Evolutionary conservation across 1,140 invertebrate species (phyloP).

Genomic region (Zaprionus gabonicus): DNA sequence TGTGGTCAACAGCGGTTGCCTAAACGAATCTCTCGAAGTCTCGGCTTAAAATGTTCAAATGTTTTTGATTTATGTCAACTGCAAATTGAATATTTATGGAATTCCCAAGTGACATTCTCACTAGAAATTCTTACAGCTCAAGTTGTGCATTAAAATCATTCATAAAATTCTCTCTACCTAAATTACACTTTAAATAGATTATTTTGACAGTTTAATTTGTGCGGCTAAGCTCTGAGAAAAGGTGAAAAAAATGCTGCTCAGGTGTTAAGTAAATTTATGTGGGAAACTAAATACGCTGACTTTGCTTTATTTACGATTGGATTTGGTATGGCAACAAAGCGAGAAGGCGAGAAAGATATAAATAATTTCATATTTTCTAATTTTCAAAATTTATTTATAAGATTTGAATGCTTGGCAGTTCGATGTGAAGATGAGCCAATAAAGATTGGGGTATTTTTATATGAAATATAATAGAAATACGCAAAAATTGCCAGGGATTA

Average conservation of each 20-base stretch:
- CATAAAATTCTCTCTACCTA: neutral
- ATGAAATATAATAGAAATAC: too few species aligned
- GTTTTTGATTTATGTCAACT: conserved; percentile 10
- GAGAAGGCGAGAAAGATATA: neutral
- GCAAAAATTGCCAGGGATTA: too few species aligned
- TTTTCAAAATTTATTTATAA: neutral
- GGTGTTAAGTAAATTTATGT: conserved; percentile 2
- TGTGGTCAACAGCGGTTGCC: conserved; percentile 7
- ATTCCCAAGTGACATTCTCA: conserved; percentile 7
- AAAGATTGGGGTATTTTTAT: neutral
- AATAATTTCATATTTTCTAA: neutral
- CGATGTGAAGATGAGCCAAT: neutral
- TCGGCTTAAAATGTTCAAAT: neutral
- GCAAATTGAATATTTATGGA: conserved; percentile 28
- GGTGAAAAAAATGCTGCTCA: neutral
- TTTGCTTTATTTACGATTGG: neutral
- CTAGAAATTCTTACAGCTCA: neutral
- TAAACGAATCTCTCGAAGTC: neutral
- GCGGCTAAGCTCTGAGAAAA: neutral
- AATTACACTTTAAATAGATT: conserved; percentile 6
- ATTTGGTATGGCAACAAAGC: neutral
- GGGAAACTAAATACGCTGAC: neutral
- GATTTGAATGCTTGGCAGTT: neutral
- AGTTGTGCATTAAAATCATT: neutral
- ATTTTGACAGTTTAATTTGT: conserved; percentile 19